Conservation (phyloP, 2,797 vertebrate species). For the Macrochelys suwanniensis region DNA sequence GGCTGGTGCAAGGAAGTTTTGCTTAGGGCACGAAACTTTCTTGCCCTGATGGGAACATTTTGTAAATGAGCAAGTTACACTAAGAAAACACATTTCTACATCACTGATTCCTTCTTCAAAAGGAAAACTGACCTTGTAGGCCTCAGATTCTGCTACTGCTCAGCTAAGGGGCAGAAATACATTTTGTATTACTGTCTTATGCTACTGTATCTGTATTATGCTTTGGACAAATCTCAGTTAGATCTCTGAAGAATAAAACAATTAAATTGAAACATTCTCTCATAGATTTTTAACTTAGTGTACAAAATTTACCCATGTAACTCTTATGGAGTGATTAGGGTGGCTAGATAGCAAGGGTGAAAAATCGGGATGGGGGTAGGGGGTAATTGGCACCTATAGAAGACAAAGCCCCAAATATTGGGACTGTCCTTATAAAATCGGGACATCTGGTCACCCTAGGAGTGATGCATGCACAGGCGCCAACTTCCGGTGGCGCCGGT, state of each 20-base stretch:
- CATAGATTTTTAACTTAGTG: fast-evolving
- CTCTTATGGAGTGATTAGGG: background rate
- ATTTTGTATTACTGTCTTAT: fast-evolving
- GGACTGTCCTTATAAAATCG: no score
- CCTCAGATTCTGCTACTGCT: background rate
- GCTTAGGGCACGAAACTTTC: no score
- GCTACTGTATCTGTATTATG: background rate
- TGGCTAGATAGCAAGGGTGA: no score
- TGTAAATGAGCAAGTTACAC: background rate
- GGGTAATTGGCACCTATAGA: no score
- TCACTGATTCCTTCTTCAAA: background rate
- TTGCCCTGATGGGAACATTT: background rate
- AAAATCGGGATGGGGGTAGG: no score
- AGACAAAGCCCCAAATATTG: no score
- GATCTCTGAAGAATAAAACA: background rate
- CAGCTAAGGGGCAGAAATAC: fast-evolving
- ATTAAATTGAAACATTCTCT: background rate
- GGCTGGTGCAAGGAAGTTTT: no score
- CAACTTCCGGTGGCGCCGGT: no score
- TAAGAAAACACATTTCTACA: background rate
- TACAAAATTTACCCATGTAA: background rate
- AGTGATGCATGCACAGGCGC: no score
- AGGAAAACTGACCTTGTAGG: background rate
- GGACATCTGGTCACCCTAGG: no score
- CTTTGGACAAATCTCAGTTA: background rate